Percentiles rank a stretch among this genome's conserved stretches.
These are phyloP conservation scores for Sebastiscus tertius DNA, from an alignment of 2,797 vertebrate species.

Conservation along the genomic window DNA sequence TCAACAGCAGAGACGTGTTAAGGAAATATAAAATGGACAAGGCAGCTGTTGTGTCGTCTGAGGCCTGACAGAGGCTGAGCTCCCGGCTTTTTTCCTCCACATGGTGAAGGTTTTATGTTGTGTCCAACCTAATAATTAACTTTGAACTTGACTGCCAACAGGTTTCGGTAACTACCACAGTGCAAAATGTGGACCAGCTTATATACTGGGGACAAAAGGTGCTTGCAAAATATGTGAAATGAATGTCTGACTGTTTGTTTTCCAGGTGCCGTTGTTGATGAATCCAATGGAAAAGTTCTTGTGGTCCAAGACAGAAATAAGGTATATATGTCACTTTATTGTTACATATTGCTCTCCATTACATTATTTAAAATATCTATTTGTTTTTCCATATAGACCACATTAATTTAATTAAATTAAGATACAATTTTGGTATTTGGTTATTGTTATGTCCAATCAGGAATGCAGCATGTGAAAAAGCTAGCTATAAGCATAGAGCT, in stretches of 20 bases:
- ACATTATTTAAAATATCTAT: too few relatives aligned
- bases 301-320: constrained; percentile 95
- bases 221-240: neutral
- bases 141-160: neutral
- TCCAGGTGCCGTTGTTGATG: constrained; percentile 92
- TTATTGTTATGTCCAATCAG: neutral
- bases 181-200: neutral
- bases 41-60: neutral
- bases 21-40: neutral
- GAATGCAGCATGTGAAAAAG: neutral
- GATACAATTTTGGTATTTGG: neutral
- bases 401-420: neutral
- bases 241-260: neutral
- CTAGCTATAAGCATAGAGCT: neutral
- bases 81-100: neutral
- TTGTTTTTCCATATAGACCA: neutral
- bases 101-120: neutral
- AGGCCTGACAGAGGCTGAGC: neutral
- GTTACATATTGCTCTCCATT: neutral
- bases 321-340: constrained; percentile 68
- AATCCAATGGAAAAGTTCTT: constrained; percentile 88
- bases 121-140: constrained; percentile 17
- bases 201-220: neutral
- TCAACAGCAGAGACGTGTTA: neutral
- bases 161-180: neutral